These are phyloP conservation scores for Chrysomela aeneicollis DNA, from an alignment of 2,888 invertebrate species.

Conservation along the genomic window DNA sequence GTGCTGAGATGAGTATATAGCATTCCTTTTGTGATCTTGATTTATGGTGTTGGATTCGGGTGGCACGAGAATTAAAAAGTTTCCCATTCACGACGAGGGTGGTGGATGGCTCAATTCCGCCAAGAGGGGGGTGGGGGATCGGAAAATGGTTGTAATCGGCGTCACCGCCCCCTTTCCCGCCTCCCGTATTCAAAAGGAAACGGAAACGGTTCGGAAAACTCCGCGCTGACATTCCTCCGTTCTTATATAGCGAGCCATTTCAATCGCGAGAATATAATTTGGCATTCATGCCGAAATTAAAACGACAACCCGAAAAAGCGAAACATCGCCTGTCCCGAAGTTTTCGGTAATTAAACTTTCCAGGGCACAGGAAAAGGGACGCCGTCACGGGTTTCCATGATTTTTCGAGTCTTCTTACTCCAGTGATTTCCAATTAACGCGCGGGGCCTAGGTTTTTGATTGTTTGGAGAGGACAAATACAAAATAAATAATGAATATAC, in stretches of 20 bases:
- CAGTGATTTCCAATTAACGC: background rate
- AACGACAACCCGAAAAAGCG: slow-evolving; percentile 20
- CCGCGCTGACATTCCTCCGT: slow-evolving; percentile 18
- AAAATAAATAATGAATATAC: no score
- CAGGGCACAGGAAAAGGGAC: background rate
- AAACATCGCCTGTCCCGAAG: slow-evolving; percentile 12
- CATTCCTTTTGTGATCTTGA: background rate
- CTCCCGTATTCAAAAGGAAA: slow-evolving; percentile 30
- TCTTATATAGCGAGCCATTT: slow-evolving; percentile 12
- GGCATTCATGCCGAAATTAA: slow-evolving; percentile 32
- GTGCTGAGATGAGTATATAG: background rate
- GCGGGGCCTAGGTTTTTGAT: background rate
- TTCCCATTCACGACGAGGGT: background rate
- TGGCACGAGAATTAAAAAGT: background rate
- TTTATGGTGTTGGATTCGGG: background rate
- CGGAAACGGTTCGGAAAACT: slow-evolving; percentile 27
- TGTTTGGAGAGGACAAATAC: no score
- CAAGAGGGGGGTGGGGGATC: background rate
- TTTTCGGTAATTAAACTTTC: slow-evolving; percentile 21
- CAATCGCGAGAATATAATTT: slow-evolving; percentile 28
- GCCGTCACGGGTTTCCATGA: background rate
- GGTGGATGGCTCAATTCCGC: background rate
- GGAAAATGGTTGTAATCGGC: background rate
- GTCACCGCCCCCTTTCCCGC: slow-evolving; percentile 2
- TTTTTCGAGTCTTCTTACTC: background rate